These are phyloP conservation scores for Stictocephala bisonia DNA, from an alignment of 2,888 invertebrate genomes.

Conservation along the genomic window DNA sequence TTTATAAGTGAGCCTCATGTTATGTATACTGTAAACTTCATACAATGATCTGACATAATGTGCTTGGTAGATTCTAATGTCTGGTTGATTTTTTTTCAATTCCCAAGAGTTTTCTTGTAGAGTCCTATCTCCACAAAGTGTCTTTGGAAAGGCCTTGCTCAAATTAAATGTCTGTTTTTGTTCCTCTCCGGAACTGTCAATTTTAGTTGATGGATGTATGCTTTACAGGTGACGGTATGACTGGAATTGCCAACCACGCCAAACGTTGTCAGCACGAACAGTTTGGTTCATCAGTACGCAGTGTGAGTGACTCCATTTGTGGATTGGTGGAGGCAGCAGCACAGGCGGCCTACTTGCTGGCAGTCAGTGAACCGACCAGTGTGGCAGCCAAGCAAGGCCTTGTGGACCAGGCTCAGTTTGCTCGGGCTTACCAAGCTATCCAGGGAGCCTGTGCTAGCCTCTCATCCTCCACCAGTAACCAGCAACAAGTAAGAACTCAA, in stretches of 20 bases:
- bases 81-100: background rate
- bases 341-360: slow-evolving; percentile 95
- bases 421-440: slow-evolving; percentile 90
- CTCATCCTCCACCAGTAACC: slow-evolving; percentile 76
- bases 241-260: slow-evolving; percentile 92
- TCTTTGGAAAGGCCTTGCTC: no score
- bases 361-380: slow-evolving; percentile 90
- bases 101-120: slow-evolving; percentile 3
- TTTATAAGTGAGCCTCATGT: no score
- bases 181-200: no score
- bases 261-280: slow-evolving; percentile 87
- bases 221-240: slow-evolving; percentile 84
- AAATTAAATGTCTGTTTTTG: no score
- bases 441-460: slow-evolving; percentile 87
- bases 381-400: slow-evolving; percentile 89
- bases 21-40: no score
- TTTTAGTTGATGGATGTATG: no score
- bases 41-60: no score
- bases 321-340: slow-evolving; percentile 93
- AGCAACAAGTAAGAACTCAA: slow-evolving; percentile 76
- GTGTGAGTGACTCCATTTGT: slow-evolving; percentile 89
- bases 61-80: no score
- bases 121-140: no score
- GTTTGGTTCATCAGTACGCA: slow-evolving; percentile 85
- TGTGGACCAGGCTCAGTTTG: slow-evolving; percentile 89